Conservation (phyloP, 2,797 vertebrate genomes). For the Eupleurogrammus muticus region DNA sequence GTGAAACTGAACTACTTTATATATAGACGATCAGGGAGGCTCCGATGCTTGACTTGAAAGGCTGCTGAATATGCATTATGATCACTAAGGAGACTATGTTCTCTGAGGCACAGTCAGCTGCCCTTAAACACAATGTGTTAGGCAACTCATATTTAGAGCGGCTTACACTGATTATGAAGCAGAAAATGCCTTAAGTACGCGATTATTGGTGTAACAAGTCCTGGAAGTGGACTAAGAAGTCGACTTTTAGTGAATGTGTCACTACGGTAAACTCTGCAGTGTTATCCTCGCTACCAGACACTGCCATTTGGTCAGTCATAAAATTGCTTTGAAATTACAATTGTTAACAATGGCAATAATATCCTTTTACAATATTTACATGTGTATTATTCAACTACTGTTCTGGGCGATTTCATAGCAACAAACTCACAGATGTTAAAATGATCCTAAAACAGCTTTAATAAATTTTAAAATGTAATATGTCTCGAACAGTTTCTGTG, state of each 20-base stretch:
- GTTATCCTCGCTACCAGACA: neutral
- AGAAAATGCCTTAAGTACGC: neutral
- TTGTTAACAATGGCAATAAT: neutral
- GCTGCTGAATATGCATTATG: constrained; percentile 8
- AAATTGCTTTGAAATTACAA: neutral
- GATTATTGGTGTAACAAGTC: neutral
- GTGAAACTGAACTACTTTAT: neutral
- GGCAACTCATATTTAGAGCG: neutral
- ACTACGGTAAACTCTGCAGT: neutral
- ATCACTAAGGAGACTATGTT: neutral
- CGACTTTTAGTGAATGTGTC: neutral
- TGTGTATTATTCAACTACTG: neutral
- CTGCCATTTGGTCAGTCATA: neutral
- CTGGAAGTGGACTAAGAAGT: neutral
- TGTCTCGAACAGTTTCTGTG: neutral
- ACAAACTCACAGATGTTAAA: constrained; percentile 9
- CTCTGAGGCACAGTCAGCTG: neutral
- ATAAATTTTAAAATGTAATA: constrained; percentile 23
- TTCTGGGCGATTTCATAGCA: neutral
- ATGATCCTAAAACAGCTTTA: neutral
- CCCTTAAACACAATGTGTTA: too few relatives aligned
- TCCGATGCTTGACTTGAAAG: constrained; percentile 8
- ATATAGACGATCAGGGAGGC: constrained; percentile 8
- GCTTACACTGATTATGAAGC: neutral
- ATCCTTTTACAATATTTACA: neutral